These are phyloP conservation scores for Pecten maximus DNA, from an alignment of 2,888 invertebrate species.

Conservation along the genomic window DNA sequence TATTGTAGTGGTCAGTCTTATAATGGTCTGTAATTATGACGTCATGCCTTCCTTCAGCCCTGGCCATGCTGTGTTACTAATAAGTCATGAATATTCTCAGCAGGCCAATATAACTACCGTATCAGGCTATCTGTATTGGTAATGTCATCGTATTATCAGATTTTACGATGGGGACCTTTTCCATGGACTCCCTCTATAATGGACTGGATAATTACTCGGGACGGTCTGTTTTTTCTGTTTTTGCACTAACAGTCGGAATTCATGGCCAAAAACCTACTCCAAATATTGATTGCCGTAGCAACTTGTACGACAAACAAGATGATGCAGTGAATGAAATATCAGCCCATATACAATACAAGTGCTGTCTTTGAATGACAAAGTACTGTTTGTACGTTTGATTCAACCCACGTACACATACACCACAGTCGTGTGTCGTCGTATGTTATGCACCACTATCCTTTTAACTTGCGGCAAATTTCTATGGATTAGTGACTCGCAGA, in stretches of 20 bases:
- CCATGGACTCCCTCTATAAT: background rate
- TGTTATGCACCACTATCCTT: background rate
- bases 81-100: slow-evolving; percentile 26
- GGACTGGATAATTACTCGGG: slow-evolving; percentile 29
- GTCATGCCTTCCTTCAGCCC: background rate
- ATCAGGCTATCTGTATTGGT: background rate
- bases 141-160: slow-evolving; percentile 19
- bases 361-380: background rate
- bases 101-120: background rate
- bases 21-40: background rate
- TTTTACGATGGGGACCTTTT: slow-evolving; percentile 14
- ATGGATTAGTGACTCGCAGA: background rate
- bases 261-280: background rate
- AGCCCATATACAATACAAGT: background rate
- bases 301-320: background rate
- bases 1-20: background rate
- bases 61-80: background rate
- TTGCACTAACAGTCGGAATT: background rate
- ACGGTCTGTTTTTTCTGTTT: slow-evolving; percentile 15
- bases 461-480: background rate
- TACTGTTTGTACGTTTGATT: background rate
- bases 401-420: background rate
- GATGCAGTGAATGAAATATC: background rate
- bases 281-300: background rate
- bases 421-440: background rate